Evolutionary conservation across 2,888 invertebrate species (phyloP).

Genomic region (Eilema sororculum): DNA sequence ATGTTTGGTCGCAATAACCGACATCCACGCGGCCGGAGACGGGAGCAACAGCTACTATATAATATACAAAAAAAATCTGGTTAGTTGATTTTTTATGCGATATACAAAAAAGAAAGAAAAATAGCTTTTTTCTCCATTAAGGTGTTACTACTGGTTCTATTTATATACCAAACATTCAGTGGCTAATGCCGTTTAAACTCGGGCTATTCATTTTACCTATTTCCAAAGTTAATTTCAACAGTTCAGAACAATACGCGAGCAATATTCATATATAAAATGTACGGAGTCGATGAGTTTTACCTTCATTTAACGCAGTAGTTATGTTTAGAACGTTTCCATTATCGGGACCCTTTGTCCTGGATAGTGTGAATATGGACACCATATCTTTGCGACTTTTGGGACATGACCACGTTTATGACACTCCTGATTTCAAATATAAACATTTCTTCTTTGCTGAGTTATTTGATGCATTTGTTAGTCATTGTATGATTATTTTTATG

Average conservation of each 20-base stretch:
- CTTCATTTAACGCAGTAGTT: slow-evolving; percentile 22
- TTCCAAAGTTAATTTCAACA: slow-evolving; percentile 3
- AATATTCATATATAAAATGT: background rate
- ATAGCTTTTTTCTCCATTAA: no score
- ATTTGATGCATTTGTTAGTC: no score
- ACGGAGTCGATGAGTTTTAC: slow-evolving; percentile 12
- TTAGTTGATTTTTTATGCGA: no score
- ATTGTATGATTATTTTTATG: no score
- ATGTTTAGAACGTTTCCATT: slow-evolving; percentile 37
- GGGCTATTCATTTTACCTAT: background rate
- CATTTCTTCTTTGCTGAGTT: no score
- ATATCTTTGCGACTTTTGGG: background rate
- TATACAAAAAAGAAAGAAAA: no score
- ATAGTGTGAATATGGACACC: slow-evolving; percentile 7
- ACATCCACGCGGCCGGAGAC: no score
- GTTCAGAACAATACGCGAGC: slow-evolving; percentile 5
- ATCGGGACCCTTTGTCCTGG: slow-evolving; percentile 31
- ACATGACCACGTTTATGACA: background rate
- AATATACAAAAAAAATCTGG: no score
- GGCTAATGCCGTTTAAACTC: background rate
- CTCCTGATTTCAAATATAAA: no score
- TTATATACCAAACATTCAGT: background rate
- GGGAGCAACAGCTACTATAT: no score
- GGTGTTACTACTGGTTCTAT: no score
- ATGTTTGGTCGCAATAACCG: no score